Conservation (phyloP, 1,140 invertebrate species). For the Calosoma granatense region DNA sequence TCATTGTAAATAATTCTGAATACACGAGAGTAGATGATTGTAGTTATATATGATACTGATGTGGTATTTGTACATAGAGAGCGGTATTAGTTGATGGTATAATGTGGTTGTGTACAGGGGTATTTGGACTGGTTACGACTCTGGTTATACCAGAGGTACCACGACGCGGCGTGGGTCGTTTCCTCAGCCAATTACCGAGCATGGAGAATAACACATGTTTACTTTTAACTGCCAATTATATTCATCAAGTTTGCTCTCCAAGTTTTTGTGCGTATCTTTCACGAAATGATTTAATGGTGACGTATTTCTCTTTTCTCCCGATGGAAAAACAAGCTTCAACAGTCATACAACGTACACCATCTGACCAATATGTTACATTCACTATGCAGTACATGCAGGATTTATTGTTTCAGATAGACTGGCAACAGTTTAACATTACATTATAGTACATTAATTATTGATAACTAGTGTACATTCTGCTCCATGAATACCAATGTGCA, state of each 20-base stretch:
- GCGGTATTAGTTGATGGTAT: too few species aligned
- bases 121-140: too few species aligned
- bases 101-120: too few species aligned
- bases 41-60: too few species aligned
- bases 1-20: too few species aligned
- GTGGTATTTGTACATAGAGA: too few species aligned
- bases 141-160: neutral
- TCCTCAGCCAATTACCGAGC: conserved; percentile 5
- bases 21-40: too few species aligned
- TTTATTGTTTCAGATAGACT: too few species aligned
- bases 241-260: conserved; percentile 3
- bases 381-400: neutral
- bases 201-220: conserved; percentile 10
- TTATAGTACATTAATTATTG: neutral
- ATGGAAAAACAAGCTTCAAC: neutral
- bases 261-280: conserved; percentile 5
- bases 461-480: neutral
- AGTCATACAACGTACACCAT: neutral
- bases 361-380: neutral
- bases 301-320: neutral
- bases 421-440: neutral
- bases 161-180: neutral
- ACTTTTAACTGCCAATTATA: conserved; percentile 12
- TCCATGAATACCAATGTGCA: neutral
- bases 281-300: conserved; percentile 7